phyloP scores from a whole-genome alignment of 1,140 invertebrate species.

The Piezodorus guildinii region DNA sequence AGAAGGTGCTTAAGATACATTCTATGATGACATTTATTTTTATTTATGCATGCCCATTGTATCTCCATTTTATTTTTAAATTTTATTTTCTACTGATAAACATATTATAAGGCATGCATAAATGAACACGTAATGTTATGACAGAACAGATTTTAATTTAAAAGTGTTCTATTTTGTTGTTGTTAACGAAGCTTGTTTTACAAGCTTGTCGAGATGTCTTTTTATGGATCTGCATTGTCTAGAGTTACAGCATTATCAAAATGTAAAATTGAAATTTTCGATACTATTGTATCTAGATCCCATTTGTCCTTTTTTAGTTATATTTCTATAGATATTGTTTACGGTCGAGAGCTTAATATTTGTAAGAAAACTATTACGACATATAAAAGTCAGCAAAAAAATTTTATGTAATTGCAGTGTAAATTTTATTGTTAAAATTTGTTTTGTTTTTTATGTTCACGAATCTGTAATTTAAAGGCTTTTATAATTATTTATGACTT shows the following conservation, averaged over 20 bases:
- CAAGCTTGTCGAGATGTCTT: conserved; percentile 7
- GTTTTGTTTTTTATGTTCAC: no score
- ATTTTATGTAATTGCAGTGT: no score
- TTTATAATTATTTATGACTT: no score
- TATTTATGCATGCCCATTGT: conserved; percentile 2
- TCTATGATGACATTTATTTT: conserved; percentile 12
- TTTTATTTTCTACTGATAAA: conserved; percentile 11
- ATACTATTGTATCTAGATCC: conserved; percentile 6
- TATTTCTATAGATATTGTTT: conserved; percentile 4
- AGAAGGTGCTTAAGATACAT: conserved; percentile 14
- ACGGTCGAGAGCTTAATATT: conserved; percentile 9
- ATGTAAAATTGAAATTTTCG: conserved; percentile 9
- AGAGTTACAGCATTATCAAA: conserved; percentile 7
- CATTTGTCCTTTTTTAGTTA: background rate
- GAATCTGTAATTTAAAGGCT: no score
- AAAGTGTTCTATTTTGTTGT: conserved; percentile 17
- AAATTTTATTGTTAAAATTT: no score
- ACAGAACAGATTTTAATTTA: conserved; percentile 7
- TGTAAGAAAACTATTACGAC: background rate
- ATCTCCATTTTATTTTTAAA: background rate
- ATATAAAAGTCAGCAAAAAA: no score
- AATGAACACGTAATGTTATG: background rate
- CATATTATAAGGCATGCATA: background rate
- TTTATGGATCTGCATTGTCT: conserved; percentile 12
- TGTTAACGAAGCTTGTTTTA: conserved; percentile 12